phyloP scores from a whole-genome alignment of 1,140 invertebrate genomes.

The Pentalonia nigronervosa region DNA sequence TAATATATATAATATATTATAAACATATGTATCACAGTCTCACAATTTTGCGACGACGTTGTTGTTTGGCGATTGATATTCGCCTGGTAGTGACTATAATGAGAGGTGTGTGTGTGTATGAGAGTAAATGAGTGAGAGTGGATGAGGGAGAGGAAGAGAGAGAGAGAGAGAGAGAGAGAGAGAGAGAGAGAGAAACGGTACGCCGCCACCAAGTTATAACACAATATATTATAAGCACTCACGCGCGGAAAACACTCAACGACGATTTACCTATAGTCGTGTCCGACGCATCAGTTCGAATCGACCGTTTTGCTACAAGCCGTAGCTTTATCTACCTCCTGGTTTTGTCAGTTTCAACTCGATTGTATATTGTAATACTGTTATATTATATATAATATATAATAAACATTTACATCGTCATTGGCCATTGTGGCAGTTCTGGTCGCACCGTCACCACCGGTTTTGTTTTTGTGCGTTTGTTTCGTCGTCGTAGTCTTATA shows the following conservation, averaged over 20 bases:
- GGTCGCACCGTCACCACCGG: not conserved
- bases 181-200: not conserved
- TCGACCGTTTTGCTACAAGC: slow-evolving; percentile 21
- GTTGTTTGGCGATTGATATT: slow-evolving; percentile 34
- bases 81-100: not conserved
- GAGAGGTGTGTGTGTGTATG: not conserved
- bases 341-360: not conserved
- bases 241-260: slow-evolving; percentile 12
- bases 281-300: slow-evolving; percentile 30
- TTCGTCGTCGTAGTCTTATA: not conserved
- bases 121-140: too few species aligned
- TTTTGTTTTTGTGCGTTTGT: not conserved
- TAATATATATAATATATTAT: not conserved
- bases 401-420: not conserved
- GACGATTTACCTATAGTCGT: slow-evolving; percentile 15
- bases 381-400: not conserved
- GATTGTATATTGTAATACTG: slow-evolving; percentile 12
- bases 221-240: not conserved
- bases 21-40: not conserved
- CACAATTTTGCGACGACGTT: not conserved
- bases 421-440: not conserved
- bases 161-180: not conserved
- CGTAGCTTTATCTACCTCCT: not conserved
- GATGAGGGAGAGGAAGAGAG: not conserved
- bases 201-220: not conserved